Conservation (phyloP, 1,140 invertebrate genomes). For the Pseudomyrmex flavicornis region DNA sequence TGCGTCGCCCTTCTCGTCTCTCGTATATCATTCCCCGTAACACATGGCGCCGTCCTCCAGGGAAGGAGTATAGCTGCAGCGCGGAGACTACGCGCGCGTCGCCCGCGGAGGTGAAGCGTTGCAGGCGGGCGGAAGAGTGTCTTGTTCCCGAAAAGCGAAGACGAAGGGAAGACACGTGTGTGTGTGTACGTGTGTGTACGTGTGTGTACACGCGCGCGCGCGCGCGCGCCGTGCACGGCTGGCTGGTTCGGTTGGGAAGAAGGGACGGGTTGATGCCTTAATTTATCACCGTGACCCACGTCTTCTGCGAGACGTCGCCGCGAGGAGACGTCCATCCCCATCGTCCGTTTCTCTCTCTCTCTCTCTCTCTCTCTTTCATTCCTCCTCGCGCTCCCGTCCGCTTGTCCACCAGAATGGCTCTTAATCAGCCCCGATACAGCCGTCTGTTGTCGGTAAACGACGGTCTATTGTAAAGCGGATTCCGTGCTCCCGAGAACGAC, state of each 20-base stretch:
- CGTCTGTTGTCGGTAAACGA: conserved; percentile 63
- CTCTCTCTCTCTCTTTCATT: not conserved
- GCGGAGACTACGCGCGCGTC: conserved; percentile 59
- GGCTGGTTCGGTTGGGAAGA: conserved; percentile 39
- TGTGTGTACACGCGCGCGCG: not conserved
- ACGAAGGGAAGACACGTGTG: conserved; percentile 65
- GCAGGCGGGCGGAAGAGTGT: conserved; percentile 51
- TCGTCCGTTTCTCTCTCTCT: not conserved
- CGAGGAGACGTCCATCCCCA: conserved; percentile 54
- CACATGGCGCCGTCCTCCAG: conserved; percentile 77
- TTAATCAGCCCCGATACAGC: conserved; percentile 71
- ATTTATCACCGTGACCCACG: conserved; percentile 79
- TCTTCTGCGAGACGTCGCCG: conserved; percentile 64
- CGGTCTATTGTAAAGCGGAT: conserved; percentile 62
- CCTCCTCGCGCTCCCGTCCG: not conserved
- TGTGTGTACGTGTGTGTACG: not conserved
- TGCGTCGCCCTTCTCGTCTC: conserved; percentile 67
- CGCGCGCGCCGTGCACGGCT: not conserved
- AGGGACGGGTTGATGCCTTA: conserved; percentile 71
- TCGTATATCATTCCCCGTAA: conserved; percentile 78
- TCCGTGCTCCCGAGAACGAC: not conserved
- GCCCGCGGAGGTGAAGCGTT: conserved; percentile 65
- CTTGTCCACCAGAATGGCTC: conserved; percentile 66
- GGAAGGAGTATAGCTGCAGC: conserved; percentile 56
- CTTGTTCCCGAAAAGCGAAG: conserved; percentile 67